These are phyloP conservation scores for Mesaphorura yosii DNA, from an alignment of 1,140 invertebrate genomes.

Conservation along the genomic window DNA sequence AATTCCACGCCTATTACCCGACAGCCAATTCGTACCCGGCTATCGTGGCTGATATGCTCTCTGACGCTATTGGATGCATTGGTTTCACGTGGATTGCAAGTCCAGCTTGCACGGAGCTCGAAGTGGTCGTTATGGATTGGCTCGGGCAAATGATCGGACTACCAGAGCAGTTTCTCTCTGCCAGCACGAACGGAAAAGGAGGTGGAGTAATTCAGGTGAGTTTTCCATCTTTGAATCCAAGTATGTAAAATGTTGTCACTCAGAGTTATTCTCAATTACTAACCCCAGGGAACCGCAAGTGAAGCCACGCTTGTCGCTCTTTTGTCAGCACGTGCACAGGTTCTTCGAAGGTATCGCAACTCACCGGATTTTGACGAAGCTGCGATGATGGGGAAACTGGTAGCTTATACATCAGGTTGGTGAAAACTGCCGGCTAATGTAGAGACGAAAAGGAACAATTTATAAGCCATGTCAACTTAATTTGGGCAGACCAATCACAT, in stretches of 20 bases:
- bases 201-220: constrained; percentile 72
- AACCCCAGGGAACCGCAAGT: constrained; percentile 75
- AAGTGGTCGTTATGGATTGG: constrained; percentile 96
- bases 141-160: constrained; percentile 86
- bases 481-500: constrained; percentile 67
- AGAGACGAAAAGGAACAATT: background rate
- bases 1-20: constrained; percentile 96
- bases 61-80: constrained; percentile 81
- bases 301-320: constrained; percentile 77
- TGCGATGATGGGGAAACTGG: constrained; percentile 72
- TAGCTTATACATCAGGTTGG: constrained; percentile 69
- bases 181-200: constrained; percentile 67
- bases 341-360: constrained; percentile 57
- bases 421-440: constrained; percentile 24
- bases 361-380: constrained; percentile 63
- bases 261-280: too few relatives aligned
- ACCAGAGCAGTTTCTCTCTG: constrained; percentile 73
- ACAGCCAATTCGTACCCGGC: constrained; percentile 87
- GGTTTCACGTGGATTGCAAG: constrained; percentile 82
- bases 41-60: constrained; percentile 86
- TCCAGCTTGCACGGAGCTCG: constrained; percentile 93
- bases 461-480: background rate
- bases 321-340: constrained; percentile 72
- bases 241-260: too few relatives aligned
- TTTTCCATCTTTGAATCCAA: too few relatives aligned